These are phyloP conservation scores for Junonia oenone DNA, from an alignment of 2,888 invertebrate species.

Conservation along the genomic window DNA sequence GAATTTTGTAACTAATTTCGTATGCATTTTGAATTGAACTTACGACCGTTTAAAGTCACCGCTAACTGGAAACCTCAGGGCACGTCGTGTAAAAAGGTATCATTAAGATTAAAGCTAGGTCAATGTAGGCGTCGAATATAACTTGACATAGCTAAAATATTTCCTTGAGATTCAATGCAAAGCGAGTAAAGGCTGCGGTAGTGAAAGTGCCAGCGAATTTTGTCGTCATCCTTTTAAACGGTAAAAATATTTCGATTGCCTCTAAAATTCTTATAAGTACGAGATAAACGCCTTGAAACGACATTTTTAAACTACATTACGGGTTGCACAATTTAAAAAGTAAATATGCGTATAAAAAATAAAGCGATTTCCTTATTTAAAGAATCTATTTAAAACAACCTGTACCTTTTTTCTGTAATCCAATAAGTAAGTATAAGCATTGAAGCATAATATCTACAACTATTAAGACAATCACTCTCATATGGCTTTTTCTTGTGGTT, in stretches of 20 bases:
- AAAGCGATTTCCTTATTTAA: not conserved
- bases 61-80: conserved; percentile 31
- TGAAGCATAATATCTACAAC: too few species aligned
- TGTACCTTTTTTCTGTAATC: not conserved
- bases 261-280: conserved; percentile 4
- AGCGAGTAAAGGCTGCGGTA: conserved; percentile 10
- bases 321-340: not conserved
- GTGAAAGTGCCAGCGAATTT: conserved; percentile 14
- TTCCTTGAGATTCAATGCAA: conserved; percentile 19
- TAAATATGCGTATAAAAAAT: not conserved
- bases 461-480: not conserved
- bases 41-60: conserved; percentile 16
- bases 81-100: conserved; percentile 35
- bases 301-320: conserved; percentile 1
- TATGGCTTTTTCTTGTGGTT: not conserved
- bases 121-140: conserved; percentile 23
- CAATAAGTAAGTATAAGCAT: too few species aligned
- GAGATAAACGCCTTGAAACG: conserved; percentile 9
- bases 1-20: conserved; percentile 17
- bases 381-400: not conserved
- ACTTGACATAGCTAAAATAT: conserved; percentile 15
- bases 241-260: not conserved
- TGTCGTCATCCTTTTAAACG: conserved; percentile 12
- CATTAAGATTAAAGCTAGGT: conserved; percentile 35
- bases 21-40: not conserved